These are phyloP conservation scores for Pogoniulus pusillus DNA, from an alignment of 2,797 vertebrate genomes.

Conservation along the genomic window DNA sequence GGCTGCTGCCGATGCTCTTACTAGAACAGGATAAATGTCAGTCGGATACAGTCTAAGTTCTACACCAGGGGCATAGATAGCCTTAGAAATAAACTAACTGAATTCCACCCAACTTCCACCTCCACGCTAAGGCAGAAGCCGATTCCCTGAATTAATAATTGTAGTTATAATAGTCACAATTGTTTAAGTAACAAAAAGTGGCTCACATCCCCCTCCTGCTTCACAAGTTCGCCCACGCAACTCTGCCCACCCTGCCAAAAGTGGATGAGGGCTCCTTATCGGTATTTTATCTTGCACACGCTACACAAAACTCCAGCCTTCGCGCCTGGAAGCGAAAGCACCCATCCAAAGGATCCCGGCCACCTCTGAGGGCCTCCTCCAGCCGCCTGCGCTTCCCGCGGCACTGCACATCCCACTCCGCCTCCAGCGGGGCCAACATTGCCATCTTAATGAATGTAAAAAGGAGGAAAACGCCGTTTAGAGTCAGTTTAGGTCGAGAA, in stretches of 20 bases:
- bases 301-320: background rate
- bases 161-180: fast-evolving
- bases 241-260: background rate
- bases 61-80: background rate
- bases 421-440: fast-evolving
- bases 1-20: background rate
- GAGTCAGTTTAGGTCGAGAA: background rate
- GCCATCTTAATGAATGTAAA: fast-evolving
- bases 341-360: fast-evolving
- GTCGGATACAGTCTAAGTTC: too few relatives aligned
- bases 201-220: too few relatives aligned
- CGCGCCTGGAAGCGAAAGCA: fast-evolving
- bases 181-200: background rate
- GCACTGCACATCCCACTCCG: fast-evolving
- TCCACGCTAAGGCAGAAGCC: background rate
- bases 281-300: fast-evolving
- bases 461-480: background rate
- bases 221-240: background rate
- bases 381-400: fast-evolving
- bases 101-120: background rate
- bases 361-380: fast-evolving
- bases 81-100: background rate
- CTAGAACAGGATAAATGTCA: fast-evolving
- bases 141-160: background rate
- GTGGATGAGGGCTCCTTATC: fast-evolving